Evolutionary conservation across 2,113 vertebrate species (phyloP).

Genomic region (Nerophis ophidion): DNA sequence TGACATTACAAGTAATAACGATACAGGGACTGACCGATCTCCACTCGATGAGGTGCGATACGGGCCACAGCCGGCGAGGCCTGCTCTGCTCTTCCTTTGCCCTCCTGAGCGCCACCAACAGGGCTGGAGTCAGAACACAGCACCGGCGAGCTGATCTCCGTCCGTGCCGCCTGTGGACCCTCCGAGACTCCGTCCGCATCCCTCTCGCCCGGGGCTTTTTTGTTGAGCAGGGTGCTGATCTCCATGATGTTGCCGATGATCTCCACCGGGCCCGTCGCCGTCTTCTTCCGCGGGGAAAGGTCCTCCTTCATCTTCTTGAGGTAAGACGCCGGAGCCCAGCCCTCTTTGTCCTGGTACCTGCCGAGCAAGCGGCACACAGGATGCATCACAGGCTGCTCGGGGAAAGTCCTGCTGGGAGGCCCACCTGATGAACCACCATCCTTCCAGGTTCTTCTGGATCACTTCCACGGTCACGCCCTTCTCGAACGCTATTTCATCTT

Average conservation of each 20-base stretch:
- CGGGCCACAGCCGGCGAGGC: constrained; percentile 90
- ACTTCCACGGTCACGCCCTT: constrained; percentile 94
- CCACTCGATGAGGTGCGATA: constrained; percentile 91
- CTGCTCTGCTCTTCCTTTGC: constrained; percentile 76
- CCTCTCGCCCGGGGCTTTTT: constrained; percentile 86
- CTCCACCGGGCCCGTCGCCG: constrained; percentile 89
- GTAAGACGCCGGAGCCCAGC: constrained; percentile 98
- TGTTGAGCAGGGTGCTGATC: constrained; percentile 96
- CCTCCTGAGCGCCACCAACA: constrained; percentile 72
- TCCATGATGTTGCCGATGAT: constrained; percentile 99
- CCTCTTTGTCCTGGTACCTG: constrained; percentile 94
- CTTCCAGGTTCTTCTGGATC: constrained; percentile 95
- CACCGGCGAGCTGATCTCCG: constrained; percentile 95
- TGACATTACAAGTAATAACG: not conserved
- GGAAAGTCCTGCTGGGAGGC: not conserved
- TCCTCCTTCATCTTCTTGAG: constrained; percentile 94
- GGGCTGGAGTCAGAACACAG: constrained; percentile 68
- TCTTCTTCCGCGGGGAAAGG: constrained; percentile 87
- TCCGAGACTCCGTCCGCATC: constrained; percentile 78
- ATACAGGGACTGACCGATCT: constrained; percentile 79
- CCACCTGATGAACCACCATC: constrained; percentile 99
- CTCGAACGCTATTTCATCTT: constrained; percentile 94
- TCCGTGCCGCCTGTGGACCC: constrained; percentile 79
- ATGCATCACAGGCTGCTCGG: too few species aligned
- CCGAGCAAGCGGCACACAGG: not conserved